phyloP scores from a whole-genome alignment of 2,888 invertebrate species.

The Tiliacea aurago region DNA sequence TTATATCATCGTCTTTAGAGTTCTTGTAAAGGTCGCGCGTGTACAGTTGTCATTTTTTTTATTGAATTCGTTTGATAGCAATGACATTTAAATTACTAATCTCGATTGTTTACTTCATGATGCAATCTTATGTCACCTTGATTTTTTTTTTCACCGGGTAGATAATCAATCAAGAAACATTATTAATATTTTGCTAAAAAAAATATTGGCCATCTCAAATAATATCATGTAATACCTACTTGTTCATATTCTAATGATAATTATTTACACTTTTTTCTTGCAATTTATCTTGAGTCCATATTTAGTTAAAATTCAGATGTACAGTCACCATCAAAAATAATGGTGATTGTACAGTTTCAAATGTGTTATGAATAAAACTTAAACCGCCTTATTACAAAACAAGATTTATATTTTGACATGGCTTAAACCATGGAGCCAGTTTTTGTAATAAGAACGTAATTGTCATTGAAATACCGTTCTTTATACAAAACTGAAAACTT shows the following conservation, averaged over 20 bases:
- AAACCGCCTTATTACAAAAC: too few relatives aligned
- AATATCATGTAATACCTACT: too few relatives aligned
- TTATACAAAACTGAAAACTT: too few relatives aligned
- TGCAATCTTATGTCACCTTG: constrained; percentile 11
- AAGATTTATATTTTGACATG: too few relatives aligned
- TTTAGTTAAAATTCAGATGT: background rate
- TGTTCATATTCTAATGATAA: background rate
- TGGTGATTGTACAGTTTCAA: constrained; percentile 4
- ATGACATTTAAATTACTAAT: constrained; percentile 9
- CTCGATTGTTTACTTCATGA: constrained; percentile 19
- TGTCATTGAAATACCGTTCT: too few relatives aligned
- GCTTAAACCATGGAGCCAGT: too few relatives aligned
- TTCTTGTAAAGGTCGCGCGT: constrained; percentile 78
- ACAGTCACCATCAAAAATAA: background rate
- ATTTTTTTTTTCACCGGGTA: background rate
- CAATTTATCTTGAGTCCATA: background rate
- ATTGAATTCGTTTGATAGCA: constrained; percentile 12
- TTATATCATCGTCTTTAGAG: constrained; percentile 67
- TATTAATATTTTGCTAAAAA: background rate
- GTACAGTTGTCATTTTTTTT: constrained; percentile 51
- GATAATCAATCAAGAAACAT: background rate
- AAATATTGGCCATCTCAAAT: background rate
- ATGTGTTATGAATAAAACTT: background rate
- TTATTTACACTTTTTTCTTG: background rate
- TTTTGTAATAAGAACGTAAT: too few relatives aligned